Conservation (phyloP, 2,113 vertebrate genomes). For the Malurus alboscapulatus region DNA sequence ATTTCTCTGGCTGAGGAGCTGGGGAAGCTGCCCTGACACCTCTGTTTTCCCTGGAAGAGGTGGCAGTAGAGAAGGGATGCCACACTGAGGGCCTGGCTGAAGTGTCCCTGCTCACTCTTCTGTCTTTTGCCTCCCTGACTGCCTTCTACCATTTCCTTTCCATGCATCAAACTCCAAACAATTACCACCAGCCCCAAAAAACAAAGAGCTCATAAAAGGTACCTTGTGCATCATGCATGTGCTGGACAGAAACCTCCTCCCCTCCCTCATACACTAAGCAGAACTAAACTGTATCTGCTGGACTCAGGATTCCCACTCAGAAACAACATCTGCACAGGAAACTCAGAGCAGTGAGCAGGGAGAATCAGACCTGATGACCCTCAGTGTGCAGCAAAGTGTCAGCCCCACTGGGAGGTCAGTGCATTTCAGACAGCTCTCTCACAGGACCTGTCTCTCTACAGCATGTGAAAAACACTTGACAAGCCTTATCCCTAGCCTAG, state of each 20-base stretch:
- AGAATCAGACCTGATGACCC: not conserved
- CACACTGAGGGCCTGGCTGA: not conserved
- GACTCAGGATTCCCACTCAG: not conserved
- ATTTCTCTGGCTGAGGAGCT: not conserved
- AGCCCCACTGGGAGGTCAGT: not conserved
- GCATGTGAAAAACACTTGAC: not conserved
- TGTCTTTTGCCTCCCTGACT: not conserved
- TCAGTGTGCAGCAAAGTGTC: not conserved
- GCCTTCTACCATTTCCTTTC: not conserved
- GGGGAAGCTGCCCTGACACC: not conserved
- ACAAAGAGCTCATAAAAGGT: not conserved
- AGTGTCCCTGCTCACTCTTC: not conserved
- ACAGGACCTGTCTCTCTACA: not conserved
- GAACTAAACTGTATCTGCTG: not conserved
- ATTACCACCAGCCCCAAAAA: not conserved
- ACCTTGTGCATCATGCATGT: not conserved
- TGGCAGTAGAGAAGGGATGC: not conserved
- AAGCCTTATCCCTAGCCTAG: slow-evolving; percentile 2
- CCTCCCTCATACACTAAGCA: not conserved
- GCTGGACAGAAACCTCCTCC: not conserved
- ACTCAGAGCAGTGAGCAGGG: not conserved
- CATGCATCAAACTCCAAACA: not conserved
- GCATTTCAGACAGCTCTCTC: not conserved
- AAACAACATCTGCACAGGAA: not conserved
- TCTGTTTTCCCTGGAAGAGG: not conserved